A percentile compares a stretch with the other conserved stretches of the same genome.
Evolutionary conservation across 2,113 vertebrate species (phyloP).

Genomic region (Amphiprion ocellaris): DNA sequence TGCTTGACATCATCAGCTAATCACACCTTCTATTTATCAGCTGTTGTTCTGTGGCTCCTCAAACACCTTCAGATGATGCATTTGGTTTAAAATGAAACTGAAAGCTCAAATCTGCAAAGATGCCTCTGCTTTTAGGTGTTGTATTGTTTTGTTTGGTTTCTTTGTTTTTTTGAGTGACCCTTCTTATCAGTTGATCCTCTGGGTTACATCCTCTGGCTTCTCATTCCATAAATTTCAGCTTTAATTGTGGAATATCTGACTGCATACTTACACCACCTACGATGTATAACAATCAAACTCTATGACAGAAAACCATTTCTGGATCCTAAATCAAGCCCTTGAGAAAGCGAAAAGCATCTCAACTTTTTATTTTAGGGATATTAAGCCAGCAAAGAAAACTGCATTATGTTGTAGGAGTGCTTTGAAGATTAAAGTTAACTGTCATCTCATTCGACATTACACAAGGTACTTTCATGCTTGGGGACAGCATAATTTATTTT

Average conservation of each 20-base stretch:
- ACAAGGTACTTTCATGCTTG: conserved; percentile 68
- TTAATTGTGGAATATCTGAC: not conserved
- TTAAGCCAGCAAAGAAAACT: conserved; percentile 66
- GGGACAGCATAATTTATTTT: conserved; percentile 72
- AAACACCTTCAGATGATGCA: too few species aligned
- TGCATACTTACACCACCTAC: not conserved
- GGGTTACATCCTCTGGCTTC: too few species aligned
- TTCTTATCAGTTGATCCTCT: too few species aligned
- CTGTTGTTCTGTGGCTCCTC: not conserved
- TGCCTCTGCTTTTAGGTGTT: too few species aligned
- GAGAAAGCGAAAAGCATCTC: conserved; percentile 55
- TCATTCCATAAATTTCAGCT: not conserved
- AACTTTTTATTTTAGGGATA: conserved; percentile 60
- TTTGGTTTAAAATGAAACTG: too few species aligned
- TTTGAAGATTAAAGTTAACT: conserved; percentile 70
- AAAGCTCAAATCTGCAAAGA: too few species aligned
- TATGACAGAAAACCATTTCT: conserved; percentile 7
- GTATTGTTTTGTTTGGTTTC: too few species aligned
- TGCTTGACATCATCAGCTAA: not conserved
- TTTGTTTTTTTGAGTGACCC: too few species aligned
- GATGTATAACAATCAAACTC: conserved; percentile 11
- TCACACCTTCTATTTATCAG: not conserved
- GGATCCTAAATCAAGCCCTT: conserved; percentile 46
- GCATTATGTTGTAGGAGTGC: conserved; percentile 51
- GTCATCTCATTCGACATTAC: conserved; percentile 61